Evolutionary conservation across 2,113 vertebrate genomes (phyloP).

Genomic region (Balaeniceps rex): DNA sequence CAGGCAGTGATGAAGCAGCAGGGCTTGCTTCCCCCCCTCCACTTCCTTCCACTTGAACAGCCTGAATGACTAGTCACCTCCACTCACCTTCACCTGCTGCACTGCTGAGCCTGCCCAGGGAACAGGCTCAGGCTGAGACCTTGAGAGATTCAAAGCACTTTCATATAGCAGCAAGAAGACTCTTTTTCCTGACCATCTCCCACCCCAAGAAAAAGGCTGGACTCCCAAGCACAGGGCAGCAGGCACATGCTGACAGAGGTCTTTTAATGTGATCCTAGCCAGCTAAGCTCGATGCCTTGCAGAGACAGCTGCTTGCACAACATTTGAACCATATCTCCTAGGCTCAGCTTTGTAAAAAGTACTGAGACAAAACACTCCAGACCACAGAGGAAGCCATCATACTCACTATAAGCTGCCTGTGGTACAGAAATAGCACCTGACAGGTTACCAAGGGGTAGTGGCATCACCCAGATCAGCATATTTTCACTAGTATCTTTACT

Average conservation of each 20-base stretch:
- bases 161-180: neutral
- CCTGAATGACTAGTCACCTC: neutral
- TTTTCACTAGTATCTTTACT: neutral
- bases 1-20: neutral
- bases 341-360: neutral
- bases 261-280: neutral
- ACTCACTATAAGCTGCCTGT: neutral
- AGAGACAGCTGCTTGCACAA: neutral
- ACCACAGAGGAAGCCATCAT: neutral
- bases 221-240: neutral
- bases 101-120: neutral
- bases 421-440: neutral
- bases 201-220: neutral
- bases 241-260: neutral
- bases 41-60: neutral
- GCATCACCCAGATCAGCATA: neutral
- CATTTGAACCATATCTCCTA: neutral
- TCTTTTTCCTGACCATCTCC: neutral
- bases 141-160: neutral
- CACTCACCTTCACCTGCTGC: neutral
- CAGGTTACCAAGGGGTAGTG: neutral
- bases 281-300: fast-evolving
- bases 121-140: neutral
- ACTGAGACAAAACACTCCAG: neutral
- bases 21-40: fast-evolving